phyloP scores from a whole-genome alignment of 2,113 vertebrate genomes.

The Lepus europaeus region DNA sequence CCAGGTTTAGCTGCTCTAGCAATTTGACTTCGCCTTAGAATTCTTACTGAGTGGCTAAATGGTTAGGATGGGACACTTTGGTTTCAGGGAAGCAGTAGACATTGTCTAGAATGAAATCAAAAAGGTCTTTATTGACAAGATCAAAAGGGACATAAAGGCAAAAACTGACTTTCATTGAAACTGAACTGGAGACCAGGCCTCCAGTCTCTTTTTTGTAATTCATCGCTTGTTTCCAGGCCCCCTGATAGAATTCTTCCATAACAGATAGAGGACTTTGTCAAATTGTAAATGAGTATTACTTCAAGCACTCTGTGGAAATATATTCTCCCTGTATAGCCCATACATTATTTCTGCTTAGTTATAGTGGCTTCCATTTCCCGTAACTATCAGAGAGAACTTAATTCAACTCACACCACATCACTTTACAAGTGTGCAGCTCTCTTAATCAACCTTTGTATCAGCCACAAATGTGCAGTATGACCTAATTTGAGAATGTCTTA shows the following conservation, averaged over 20 bases:
- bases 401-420: slow-evolving; percentile 87
- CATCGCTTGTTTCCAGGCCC: slow-evolving; percentile 81
- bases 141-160: slow-evolving; percentile 70
- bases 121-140: slow-evolving; percentile 66
- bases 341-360: slow-evolving; percentile 87
- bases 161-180: slow-evolving; percentile 64
- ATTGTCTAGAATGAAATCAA: slow-evolving; percentile 20
- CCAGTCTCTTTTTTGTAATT: slow-evolving; percentile 75
- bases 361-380: slow-evolving; percentile 86
- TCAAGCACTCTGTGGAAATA: slow-evolving; percentile 83
- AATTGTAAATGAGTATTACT: slow-evolving; percentile 88
- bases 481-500: slow-evolving; percentile 90
- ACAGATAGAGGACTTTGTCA: slow-evolving; percentile 83
- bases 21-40: slow-evolving; percentile 45
- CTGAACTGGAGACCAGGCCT: slow-evolving; percentile 48
- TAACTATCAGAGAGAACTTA: slow-evolving; percentile 89
- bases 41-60: background rate
- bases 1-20: slow-evolving; percentile 21
- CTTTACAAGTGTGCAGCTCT: slow-evolving; percentile 88
- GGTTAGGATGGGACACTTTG: background rate
- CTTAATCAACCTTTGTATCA: slow-evolving; percentile 92
- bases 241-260: slow-evolving; percentile 78
- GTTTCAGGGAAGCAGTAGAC: slow-evolving; percentile 62
- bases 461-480: slow-evolving; percentile 89
- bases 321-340: slow-evolving; percentile 80